Percentiles rank a stretch among this genome's conserved stretches.
Evolutionary conservation across 1,140 invertebrate genomes (phyloP).

Genomic region (Littorina saxatilis): DNA sequence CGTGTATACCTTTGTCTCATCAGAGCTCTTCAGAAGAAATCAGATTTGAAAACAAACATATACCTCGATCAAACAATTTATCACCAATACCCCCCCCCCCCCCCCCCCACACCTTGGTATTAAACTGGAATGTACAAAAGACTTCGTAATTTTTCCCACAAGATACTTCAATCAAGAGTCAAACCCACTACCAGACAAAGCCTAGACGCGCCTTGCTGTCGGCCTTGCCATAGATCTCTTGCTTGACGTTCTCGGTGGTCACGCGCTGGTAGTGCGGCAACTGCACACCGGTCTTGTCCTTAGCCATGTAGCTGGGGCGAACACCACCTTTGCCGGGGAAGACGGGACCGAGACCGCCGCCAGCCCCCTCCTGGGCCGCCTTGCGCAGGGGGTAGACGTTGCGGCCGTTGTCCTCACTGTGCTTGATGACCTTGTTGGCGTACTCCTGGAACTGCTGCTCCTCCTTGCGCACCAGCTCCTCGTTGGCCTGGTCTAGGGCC

Average conservation of each 20-base stretch:
- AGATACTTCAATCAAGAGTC: no score
- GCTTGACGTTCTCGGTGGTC: slow-evolving; percentile 69
- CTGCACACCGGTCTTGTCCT: slow-evolving; percentile 69
- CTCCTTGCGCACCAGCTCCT: slow-evolving; percentile 68
- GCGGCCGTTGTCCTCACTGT: slow-evolving; percentile 72
- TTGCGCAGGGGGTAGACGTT: slow-evolving; percentile 72
- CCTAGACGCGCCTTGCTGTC: slow-evolving; percentile 69
- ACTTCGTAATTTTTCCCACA: no score
- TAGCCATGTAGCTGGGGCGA: slow-evolving; percentile 72
- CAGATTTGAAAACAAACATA: no score
- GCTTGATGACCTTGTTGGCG: slow-evolving; percentile 72
- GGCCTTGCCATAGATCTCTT: slow-evolving; percentile 64
- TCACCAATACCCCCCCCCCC: no score
- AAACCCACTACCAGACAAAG: slow-evolving; percentile 73
- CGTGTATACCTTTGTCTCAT: no score
- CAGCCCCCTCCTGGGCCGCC: slow-evolving; percentile 68
- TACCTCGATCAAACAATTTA: no score
- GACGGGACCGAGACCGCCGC: slow-evolving; percentile 68
- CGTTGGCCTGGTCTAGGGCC: slow-evolving; percentile 66
- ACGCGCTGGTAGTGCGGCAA: slow-evolving; percentile 70
- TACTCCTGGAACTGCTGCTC: slow-evolving; percentile 75
- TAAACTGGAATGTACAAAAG: no score
- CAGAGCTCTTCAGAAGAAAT: no score
- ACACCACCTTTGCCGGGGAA: slow-evolving; percentile 72
- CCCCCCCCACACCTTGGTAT: no score